Percentiles rank a stretch among this genome's conserved stretches.
Evolutionary conservation across 2,113 vertebrate species (phyloP).

Genomic region (Python bivittatus): DNA sequence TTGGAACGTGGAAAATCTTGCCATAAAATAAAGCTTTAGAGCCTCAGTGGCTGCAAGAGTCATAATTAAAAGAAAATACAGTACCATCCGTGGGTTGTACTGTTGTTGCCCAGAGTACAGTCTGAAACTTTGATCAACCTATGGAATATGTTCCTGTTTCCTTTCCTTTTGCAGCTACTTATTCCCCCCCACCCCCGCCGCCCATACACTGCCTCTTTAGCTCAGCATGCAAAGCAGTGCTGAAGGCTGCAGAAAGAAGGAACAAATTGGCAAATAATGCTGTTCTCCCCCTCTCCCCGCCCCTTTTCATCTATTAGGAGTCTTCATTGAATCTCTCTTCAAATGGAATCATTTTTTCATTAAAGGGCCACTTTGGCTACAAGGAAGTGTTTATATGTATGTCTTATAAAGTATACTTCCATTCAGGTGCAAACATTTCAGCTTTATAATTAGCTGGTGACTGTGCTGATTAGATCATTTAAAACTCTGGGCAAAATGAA

Average conservation of each 20-base stretch:
- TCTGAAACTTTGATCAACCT: no score
- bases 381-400: neutral
- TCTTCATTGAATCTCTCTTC: neutral
- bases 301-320: neutral
- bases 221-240: neutral
- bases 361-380: neutral
- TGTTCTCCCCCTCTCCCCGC: no score
- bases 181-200: neutral
- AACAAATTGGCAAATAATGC: neutral
- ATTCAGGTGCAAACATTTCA: conserved; percentile 4
- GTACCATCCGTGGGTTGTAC: neutral
- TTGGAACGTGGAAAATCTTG: neutral
- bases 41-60: neutral
- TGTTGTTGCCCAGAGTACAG: neutral
- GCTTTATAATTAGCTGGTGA: conserved; percentile 14
- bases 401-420: neutral
- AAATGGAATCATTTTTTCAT: neutral
- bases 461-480: conserved; percentile 7
- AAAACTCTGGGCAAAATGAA: conserved; percentile 1
- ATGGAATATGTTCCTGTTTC: neutral
- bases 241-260: neutral
- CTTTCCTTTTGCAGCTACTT: neutral
- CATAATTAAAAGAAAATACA: neutral
- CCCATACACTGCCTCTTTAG: no score
- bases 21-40: neutral